These are phyloP conservation scores for Camelus bactrianus DNA, from an alignment of 2,113 vertebrate genomes.

Conservation along the genomic window DNA sequence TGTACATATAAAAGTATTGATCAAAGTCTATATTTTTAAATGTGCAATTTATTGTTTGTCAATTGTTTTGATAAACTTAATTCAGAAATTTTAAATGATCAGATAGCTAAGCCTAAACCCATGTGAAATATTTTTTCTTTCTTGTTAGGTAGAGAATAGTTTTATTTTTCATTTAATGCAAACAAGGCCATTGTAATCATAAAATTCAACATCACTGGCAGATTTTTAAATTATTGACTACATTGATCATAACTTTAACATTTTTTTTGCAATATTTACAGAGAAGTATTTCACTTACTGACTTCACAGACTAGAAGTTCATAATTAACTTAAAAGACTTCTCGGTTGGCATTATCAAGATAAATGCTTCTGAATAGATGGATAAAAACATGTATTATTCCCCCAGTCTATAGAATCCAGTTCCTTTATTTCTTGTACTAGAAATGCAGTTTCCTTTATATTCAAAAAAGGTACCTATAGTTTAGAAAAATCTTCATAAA, in stretches of 20 bases:
- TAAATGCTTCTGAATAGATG: constrained; percentile 69
- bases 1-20: neutral
- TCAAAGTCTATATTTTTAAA: neutral
- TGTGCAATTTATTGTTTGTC: neutral
- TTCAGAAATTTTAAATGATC: constrained; percentile 88
- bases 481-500: constrained; percentile 40
- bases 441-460: constrained; percentile 80
- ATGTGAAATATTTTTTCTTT: constrained; percentile 86
- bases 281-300: constrained; percentile 69
- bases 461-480: constrained; percentile 83
- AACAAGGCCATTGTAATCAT: constrained; percentile 78
- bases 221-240: constrained; percentile 76
- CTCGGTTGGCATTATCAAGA: constrained; percentile 70
- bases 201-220: constrained; percentile 86
- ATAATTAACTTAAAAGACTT: constrained; percentile 60
- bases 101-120: constrained; percentile 86
- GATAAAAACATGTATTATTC: constrained; percentile 69
- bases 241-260: neutral
- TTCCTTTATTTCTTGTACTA: constrained; percentile 69
- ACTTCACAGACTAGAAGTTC: constrained; percentile 63
- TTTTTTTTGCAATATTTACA: constrained; percentile 44
- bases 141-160: constrained; percentile 87
- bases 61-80: constrained; percentile 86
- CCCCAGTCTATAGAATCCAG: constrained; percentile 39
- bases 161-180: constrained; percentile 86